These are phyloP conservation scores for Drosophila tani DNA, from an alignment of 1,140 invertebrate genomes.

Conservation along the genomic window DNA sequence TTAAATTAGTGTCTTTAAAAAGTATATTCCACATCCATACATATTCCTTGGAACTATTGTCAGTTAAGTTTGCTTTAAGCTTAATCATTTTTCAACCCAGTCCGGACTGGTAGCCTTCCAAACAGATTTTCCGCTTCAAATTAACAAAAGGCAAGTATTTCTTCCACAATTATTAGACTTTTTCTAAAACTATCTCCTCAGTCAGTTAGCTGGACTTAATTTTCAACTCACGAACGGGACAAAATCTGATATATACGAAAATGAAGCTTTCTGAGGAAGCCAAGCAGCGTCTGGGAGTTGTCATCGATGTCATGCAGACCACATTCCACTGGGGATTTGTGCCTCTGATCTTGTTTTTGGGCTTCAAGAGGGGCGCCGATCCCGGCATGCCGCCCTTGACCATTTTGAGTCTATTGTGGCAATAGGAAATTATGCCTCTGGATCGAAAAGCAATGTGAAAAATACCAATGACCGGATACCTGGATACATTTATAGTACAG, in stretches of 20 bases:
- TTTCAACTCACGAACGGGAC: too few species aligned
- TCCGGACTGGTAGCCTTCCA: too few species aligned
- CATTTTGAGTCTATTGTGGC: not conserved
- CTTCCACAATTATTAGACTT: not conserved
- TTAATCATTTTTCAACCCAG: not conserved
- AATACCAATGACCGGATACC: not conserved
- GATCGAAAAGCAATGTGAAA: not conserved
- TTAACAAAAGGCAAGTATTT: conserved; percentile 2
- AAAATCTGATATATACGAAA: not conserved
- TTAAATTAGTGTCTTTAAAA: too few species aligned
- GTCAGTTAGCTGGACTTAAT: not conserved
- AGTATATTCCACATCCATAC: too few species aligned
- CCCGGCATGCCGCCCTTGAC: not conserved
- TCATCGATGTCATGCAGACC: not conserved
- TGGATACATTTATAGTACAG: not conserved
- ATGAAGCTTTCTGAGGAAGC: not conserved
- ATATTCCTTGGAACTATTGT: not conserved
- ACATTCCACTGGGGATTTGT: conserved; percentile 1
- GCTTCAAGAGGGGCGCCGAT: conserved; percentile 3
- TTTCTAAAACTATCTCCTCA: not conserved
- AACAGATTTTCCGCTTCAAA: not conserved
- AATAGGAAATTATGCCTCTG: not conserved
- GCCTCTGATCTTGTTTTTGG: conserved; percentile 3
- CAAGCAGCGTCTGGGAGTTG: not conserved
- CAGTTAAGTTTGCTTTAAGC: not conserved